Conservation (phyloP, 2,888 invertebrate genomes). For the Aproaerema taeniolella region DNA sequence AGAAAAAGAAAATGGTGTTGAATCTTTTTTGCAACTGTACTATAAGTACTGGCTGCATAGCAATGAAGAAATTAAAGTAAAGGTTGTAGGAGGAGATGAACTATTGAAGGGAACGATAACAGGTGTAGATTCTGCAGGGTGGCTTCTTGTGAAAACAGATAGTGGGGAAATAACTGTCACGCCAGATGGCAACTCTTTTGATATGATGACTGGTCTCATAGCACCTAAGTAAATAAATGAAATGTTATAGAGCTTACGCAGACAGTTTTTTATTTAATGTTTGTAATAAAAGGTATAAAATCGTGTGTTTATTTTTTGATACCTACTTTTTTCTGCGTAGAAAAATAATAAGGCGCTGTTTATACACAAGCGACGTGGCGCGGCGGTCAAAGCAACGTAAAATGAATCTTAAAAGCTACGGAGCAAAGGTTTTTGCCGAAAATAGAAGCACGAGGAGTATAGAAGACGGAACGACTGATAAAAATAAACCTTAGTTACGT, state of each 20-base stretch:
- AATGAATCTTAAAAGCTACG: too few relatives aligned
- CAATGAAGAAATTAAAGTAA: slow-evolving; percentile 5
- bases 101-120: slow-evolving; percentile 3
- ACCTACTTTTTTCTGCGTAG: too few relatives aligned
- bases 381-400: too few relatives aligned
- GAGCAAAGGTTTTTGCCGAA: too few relatives aligned
- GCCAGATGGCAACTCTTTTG: slow-evolving; percentile 15
- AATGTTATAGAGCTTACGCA: slow-evolving; percentile 4
- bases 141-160: slow-evolving; percentile 8
- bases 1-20: slow-evolving; percentile 1
- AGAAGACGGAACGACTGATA: too few relatives aligned
- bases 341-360: too few relatives aligned
- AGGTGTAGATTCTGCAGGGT: slow-evolving; percentile 14
- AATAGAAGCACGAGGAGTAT: too few relatives aligned
- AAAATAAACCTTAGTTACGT: too few relatives aligned
- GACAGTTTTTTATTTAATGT: neutral
- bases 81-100: neutral
- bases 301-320: too few relatives aligned
- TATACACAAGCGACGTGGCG: too few relatives aligned
- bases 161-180: slow-evolving; percentile 9
- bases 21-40: slow-evolving; percentile 6
- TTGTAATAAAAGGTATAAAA: neutral
- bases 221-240: slow-evolving; percentile 3
- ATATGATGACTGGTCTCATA: slow-evolving; percentile 14
- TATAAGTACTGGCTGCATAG: slow-evolving; percentile 13